Base-by-base conservation (phyloP, 2,888 invertebrate genomes). In the Parelbella ahira region DNA sequence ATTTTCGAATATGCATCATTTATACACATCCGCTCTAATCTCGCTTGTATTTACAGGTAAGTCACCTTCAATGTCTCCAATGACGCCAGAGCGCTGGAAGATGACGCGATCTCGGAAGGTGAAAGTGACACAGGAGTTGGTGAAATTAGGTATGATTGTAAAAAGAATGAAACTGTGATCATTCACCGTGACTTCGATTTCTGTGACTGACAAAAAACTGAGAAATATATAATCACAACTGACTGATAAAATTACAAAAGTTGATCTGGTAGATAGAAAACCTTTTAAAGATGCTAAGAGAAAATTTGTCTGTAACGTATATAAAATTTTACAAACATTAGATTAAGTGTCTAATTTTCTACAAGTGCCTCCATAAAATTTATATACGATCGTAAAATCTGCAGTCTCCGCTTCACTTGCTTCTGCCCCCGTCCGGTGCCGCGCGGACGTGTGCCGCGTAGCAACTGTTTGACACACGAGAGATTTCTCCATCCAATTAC, bases 1-100 rank as follows among this genome's bases (percentile, higher is more conserved):
- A 53, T 53, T 45, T 51, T 32, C 43, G 43, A 41, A 7, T 4
- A n/a, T 3, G 2, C 30, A 27, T 42, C 44, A 34, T 44, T 45
- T 52, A 38, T 42, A 50, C 48, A 47, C 52, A 59, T 53, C 46
- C 55, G 44, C 24, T 46, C 51, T 54, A 51, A 54, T 64, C 54
- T 50, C 53, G 51, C 56, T 65, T 63, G 50, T 60, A 51, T 57
- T 81, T 81, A 48, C 81, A 82, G 81, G 81, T 82, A 82, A 82
- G 81, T 75, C 60, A 56, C 65, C 66, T 71, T 73, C 71, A 52
- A 53, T 53, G 49, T 45, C 52, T 27, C 1, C 7, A 3, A 7
- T 12, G 7, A 27, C 5, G 12, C n/a, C 56, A 54, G 54, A 54
- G 46, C 6, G 20, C 12, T 27, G 43, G 42, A 44, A 38, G 20